These are phyloP conservation scores for Ametastegia equiseti DNA, from an alignment of 2,888 invertebrate species.

Conservation along the genomic window DNA sequence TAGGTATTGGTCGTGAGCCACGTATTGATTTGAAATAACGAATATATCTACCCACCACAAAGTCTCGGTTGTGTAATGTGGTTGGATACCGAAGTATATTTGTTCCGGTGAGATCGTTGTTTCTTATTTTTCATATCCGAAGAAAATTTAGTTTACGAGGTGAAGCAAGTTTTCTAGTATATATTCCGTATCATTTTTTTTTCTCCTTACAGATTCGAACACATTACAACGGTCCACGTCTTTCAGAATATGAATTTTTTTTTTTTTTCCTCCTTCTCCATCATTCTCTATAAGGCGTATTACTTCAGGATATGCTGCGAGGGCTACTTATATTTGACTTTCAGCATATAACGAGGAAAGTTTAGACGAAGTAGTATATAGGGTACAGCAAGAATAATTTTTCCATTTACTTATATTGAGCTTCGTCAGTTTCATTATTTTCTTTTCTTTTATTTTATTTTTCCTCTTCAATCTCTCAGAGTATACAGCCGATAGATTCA, in stretches of 20 bases:
- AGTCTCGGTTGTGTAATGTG: neutral
- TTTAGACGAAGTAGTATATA: neutral
- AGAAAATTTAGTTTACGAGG: neutral
- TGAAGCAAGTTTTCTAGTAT: neutral
- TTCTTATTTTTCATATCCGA: neutral
- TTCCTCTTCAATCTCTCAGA: neutral
- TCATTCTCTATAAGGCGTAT: neutral
- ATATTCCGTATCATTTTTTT: neutral
- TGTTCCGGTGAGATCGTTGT: neutral
- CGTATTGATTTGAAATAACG: neutral
- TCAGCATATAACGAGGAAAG: conserved; percentile 26
- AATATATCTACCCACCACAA: neutral
- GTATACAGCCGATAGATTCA: neutral
- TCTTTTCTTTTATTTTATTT: neutral
- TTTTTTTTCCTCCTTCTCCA: neutral
- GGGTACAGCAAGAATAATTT: conserved; percentile 20
- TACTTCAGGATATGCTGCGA: neutral
- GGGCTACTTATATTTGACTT: neutral
- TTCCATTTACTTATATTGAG: neutral
- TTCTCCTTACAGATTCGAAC: neutral
- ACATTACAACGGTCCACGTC: neutral
- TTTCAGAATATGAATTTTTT: neutral
- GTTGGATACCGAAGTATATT: neutral
- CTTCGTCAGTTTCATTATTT: neutral
- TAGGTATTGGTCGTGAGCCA: no score